A percentile compares a stretch with the other conserved stretches of the same genome.
phyloP scores from a whole-genome alignment of 1,140 invertebrate species.

The Arion vulgaris region DNA sequence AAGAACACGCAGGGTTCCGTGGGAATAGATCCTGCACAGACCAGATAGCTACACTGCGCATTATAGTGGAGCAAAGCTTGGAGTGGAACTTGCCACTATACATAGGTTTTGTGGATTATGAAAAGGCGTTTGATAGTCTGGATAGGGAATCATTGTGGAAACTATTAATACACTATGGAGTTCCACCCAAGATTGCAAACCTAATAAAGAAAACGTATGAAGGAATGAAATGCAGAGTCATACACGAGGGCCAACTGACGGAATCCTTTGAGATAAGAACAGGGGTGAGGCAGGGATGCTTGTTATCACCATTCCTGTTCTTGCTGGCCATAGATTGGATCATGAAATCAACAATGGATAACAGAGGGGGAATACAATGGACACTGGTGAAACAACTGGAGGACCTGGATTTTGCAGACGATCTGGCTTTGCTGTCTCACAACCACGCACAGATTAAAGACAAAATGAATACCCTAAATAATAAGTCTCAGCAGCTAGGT shows the following conservation, averaged over 20 bases:
- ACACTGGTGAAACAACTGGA: too few species aligned
- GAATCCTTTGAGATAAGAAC: constrained; percentile 45
- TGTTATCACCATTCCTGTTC: too few species aligned
- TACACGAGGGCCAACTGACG: constrained; percentile 41
- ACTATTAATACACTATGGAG: constrained; percentile 46
- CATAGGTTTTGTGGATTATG: constrained; percentile 55
- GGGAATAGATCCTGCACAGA: constrained; percentile 46
- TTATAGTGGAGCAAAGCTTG: constrained; percentile 54
- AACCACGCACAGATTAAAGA: too few species aligned
- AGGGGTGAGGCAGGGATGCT: too few species aligned
- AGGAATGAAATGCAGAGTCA: constrained; percentile 39
- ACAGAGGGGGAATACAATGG: too few species aligned
- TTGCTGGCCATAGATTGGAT: too few species aligned
- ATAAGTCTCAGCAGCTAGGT: too few species aligned
- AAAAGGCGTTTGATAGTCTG: constrained; percentile 60
- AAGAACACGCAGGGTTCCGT: constrained; percentile 43
- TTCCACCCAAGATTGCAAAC: constrained; percentile 45
- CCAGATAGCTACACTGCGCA: constrained; percentile 48
- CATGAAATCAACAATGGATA: too few species aligned
- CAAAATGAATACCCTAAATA: too few species aligned
- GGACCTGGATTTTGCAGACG: too few species aligned
- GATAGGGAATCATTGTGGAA: constrained; percentile 53
- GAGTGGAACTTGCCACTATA: constrained; percentile 54
- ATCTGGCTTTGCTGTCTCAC: too few species aligned
- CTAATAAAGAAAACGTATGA: constrained; percentile 48